Percentiles rank a stretch among this genome's conserved stretches.
Conservation (phyloP, 2,113 vertebrate species). For the Platichthys flesus region DNA sequence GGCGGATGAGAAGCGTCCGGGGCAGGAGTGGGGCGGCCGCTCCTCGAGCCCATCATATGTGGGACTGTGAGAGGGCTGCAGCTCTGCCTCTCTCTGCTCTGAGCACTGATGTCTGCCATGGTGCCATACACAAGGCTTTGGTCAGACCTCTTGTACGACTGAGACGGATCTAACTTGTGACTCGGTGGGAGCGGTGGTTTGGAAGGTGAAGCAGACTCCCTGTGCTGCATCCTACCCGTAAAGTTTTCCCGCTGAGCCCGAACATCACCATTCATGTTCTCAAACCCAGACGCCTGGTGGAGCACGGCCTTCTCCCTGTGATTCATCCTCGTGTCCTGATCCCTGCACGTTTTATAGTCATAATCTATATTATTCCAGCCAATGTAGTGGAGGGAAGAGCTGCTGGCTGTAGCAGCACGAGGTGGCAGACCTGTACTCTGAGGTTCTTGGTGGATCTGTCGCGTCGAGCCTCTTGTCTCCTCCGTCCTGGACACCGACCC, state of each 20-base stretch:
- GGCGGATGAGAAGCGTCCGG: conserved; percentile 77
- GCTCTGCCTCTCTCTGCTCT: conserved; percentile 66
- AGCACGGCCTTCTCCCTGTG: conserved; percentile 81
- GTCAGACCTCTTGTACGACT: conserved; percentile 79
- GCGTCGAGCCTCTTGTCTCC: conserved; percentile 75
- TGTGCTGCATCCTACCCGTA: conserved; percentile 69
- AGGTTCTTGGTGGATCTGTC: conserved; percentile 83
- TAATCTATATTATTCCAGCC: conserved; percentile 92
- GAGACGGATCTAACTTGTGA: conserved; percentile 79
- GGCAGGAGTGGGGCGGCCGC: conserved; percentile 81
- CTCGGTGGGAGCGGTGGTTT: conserved; percentile 77
- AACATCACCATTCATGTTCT: conserved; percentile 42
- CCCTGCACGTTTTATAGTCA: conserved; percentile 86
- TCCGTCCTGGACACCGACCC: conserved; percentile 70
- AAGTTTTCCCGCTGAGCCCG: conserved; percentile 82
- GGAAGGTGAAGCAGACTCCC: conserved; percentile 81
- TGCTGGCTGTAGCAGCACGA: conserved; percentile 86
- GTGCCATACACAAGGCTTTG: conserved; percentile 83
- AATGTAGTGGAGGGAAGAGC: conserved; percentile 88
- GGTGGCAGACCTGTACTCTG: conserved; percentile 96
- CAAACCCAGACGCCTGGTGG: conserved; percentile 53
- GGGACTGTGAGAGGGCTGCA: conserved; percentile 63
- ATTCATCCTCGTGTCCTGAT: conserved; percentile 82
- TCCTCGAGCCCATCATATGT: conserved; percentile 79
- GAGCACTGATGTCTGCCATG: conserved; percentile 81